Conservation (phyloP, 2,113 vertebrate genomes). For the Triplophysa dalaica region DNA sequence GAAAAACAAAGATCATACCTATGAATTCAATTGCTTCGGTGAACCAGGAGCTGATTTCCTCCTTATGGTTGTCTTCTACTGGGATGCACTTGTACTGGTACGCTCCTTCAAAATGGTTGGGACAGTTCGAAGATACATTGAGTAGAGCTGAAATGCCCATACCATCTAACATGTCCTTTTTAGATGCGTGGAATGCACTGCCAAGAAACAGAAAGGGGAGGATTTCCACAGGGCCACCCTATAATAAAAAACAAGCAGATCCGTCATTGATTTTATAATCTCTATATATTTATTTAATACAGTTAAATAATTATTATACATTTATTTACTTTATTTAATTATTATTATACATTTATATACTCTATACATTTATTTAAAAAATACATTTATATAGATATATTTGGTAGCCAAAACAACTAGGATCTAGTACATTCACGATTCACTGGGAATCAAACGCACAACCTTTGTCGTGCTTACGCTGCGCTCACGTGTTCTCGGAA, state of each 20-base stretch:
- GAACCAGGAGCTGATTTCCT: constrained; percentile 99
- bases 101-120: constrained; percentile 94
- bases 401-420: no score
- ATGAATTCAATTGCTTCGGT: constrained; percentile 97
- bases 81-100: constrained; percentile 98
- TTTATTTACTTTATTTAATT: no score
- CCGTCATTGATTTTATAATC: no score
- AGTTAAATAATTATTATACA: no score
- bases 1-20: constrained; percentile 74
- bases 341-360: no score
- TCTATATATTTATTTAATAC: no score
- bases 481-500: no score
- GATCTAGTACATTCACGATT: no score
- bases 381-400: no score
- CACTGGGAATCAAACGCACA: no score
- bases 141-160: constrained; percentile 93
- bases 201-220: constrained; percentile 95
- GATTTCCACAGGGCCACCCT: constrained; percentile 97
- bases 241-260: constrained; percentile 1
- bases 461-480: no score
- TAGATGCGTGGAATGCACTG: constrained; percentile 94
- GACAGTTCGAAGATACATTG: constrained; percentile 96
- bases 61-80: constrained; percentile 97
- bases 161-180: constrained; percentile 90
- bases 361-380: no score